Conservation (phyloP, 2,113 vertebrate genomes). For the Climacteris rufus region DNA sequence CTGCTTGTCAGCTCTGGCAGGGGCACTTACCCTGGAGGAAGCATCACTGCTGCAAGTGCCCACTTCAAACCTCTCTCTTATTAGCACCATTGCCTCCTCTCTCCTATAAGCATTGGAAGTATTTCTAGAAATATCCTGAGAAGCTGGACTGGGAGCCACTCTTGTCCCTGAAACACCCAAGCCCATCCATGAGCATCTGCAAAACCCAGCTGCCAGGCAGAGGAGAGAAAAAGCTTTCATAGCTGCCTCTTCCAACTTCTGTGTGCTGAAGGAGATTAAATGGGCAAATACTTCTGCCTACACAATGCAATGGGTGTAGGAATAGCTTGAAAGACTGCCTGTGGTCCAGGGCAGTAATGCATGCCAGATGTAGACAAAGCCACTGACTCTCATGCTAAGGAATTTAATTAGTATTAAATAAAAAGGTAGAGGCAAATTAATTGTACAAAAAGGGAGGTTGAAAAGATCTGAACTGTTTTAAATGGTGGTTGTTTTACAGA, state of each 20-base stretch:
- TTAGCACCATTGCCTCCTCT: background rate
- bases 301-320: background rate
- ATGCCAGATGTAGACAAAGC: background rate
- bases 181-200: background rate
- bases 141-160: background rate
- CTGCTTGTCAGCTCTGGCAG: background rate
- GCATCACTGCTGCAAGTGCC: background rate
- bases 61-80: background rate
- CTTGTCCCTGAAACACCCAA: background rate
- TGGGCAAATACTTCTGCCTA: background rate
- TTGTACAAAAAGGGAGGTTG: background rate
- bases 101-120: background rate
- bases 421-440: slow-evolving; percentile 5
- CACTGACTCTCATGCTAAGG: background rate
- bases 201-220: background rate
- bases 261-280: background rate
- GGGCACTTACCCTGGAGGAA: background rate
- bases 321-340: background rate
- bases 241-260: background rate
- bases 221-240: background rate
- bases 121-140: background rate
- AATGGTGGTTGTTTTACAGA: background rate
- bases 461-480: background rate
- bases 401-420: background rate
- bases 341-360: background rate